Evolutionary conservation across 2,888 invertebrate genomes (phyloP), one percentile per base, ranked within the genome.

Genomic region (Drosophila anceps): DNA sequence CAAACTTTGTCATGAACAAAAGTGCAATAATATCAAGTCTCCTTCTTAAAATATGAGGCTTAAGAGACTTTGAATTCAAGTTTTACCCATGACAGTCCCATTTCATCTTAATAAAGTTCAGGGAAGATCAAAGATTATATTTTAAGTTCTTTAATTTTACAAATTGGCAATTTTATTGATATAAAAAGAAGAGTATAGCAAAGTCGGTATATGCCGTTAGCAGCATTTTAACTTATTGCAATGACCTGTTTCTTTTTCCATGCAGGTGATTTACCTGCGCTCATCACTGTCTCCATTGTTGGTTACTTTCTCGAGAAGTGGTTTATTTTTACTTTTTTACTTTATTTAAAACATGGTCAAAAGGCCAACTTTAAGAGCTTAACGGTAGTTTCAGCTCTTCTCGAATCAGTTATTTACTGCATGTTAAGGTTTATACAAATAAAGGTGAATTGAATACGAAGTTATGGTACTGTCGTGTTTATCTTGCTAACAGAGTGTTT

Each of bases 291-390:
- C 33, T 24, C 18, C 20, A 33, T 10, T 53, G 3, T 0, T 39
- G 44, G 15, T 7, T 4, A 61, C 75, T 61, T 70, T 62, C 59
- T 71, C 55, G 9, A n/a, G 57, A 31, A 35, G 46, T 53, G 33
- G 33, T 39, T 33, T 3, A n/a, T 13, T 10, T 6, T 10, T 24
- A 20, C 18, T 13, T 18, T 5, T 5, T 27, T 37, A 15, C 2
- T n/a, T 46, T 8, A 54, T 54, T 29, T 33, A 10, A 55, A 48
- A 39, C 18, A 13, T 8, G n/a, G 13, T 51, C 48, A 75, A 62
- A 48, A 54, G 68, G 64, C 65, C 61, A 59, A 27, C 10, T 9
- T 48, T 24, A 31, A 39, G 10, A 51, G 35, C 51, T 33, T 43
- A 68, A 76, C 64, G 43, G 54, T 44, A 37, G 15, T 59, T 55